Percentiles rank a stretch among this genome's conserved stretches.
These are phyloP conservation scores for Brachyptera risi DNA, from an alignment of 2,888 invertebrate genomes.

Conservation along the genomic window DNA sequence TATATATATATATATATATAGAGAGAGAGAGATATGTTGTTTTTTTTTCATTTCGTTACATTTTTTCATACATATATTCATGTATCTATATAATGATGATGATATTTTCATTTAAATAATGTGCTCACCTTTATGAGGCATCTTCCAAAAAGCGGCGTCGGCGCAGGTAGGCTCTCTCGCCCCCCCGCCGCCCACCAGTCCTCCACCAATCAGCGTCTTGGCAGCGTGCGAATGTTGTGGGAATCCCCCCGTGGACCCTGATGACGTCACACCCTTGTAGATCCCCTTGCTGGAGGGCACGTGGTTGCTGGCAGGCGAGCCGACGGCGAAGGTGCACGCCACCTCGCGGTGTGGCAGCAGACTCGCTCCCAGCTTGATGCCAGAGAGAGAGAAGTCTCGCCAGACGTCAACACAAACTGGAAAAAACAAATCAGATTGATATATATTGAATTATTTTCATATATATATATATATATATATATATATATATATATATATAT, in stretches of 20 bases:
- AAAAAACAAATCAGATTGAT: no score
- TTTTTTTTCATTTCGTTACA: no score
- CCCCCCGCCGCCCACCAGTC: constrained; percentile 64
- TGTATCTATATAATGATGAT: no score
- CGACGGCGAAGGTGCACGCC: constrained; percentile 24
- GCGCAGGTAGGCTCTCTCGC: constrained; percentile 66
- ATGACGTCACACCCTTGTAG: background rate
- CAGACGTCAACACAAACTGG: background rate
- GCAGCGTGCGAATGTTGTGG: no score
- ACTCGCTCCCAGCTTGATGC: constrained; percentile 31
- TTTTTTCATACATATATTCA: no score
- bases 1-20: no score
- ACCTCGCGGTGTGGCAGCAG: constrained; percentile 27
- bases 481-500: no score
- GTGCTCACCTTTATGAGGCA: constrained; percentile 80
- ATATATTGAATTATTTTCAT: no score
- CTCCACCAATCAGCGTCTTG: constrained; percentile 53
- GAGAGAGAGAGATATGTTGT: no score
- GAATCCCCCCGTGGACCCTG: background rate
- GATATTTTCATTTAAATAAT: no score
- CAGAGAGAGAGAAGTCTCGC: background rate
- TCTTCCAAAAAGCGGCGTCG: constrained; percentile 72
- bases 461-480: no score
- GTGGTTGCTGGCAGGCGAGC: constrained; percentile 23
- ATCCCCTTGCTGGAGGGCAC: background rate